Evolutionary conservation across 2,113 vertebrate species (phyloP).

Genomic region (Buteo buteo): DNA sequence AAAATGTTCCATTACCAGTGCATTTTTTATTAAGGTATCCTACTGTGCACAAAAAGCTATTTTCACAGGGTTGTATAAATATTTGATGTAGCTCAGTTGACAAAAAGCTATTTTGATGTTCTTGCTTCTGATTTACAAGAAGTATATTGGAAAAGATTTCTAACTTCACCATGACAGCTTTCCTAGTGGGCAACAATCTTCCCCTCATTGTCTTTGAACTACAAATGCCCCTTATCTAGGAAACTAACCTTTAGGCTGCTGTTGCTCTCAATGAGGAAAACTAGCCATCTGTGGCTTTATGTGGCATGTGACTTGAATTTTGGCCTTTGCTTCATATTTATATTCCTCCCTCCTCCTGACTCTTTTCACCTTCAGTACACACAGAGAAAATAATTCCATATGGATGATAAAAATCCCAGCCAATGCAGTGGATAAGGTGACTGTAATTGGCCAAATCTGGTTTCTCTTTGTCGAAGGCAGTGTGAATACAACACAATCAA

Average conservation of each 20-base stretch:
- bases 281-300: background rate
- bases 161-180: constrained; percentile 21
- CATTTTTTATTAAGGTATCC: constrained; percentile 76
- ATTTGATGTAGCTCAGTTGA: constrained; percentile 72
- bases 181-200: constrained; percentile 1
- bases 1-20: constrained; percentile 70
- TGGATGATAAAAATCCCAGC: background rate
- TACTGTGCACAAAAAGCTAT: constrained; percentile 71
- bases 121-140: constrained; percentile 63
- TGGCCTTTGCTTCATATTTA: background rate
- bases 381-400: background rate
- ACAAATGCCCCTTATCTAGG: background rate
- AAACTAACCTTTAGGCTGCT: background rate
- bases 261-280: background rate
- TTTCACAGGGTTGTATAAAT: constrained; percentile 70
- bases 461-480: background rate
- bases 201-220: background rate
- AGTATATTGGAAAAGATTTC: constrained; percentile 26
- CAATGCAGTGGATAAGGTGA: background rate
- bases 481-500: background rate
- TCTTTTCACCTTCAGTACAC: background rate
- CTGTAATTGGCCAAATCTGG: background rate
- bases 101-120: constrained; percentile 70
- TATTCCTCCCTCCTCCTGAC: background rate
- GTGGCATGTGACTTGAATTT: background rate